These are phyloP conservation scores for Chrysodeixis includens DNA, from an alignment of 2,888 invertebrate species.

Conservation along the genomic window DNA sequence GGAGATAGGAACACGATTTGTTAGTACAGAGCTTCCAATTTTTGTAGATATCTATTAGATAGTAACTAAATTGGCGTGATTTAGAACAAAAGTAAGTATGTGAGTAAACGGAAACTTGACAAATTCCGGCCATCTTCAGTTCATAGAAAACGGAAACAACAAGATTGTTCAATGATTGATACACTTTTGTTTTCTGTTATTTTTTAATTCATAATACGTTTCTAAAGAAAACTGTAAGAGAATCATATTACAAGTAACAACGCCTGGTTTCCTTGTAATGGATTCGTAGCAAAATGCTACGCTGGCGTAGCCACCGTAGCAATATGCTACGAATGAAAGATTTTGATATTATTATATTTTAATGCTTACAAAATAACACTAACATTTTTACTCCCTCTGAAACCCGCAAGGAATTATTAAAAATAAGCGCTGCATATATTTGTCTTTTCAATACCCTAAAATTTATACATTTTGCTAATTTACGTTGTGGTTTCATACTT, in stretches of 20 bases:
- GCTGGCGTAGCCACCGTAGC: not conserved
- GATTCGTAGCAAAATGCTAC: not conserved
- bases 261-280: not conserved
- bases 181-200: not conserved
- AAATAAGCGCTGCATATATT: slow-evolving; percentile 5
- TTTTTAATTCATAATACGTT: too few species aligned
- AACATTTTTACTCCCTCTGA: not conserved
- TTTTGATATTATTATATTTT: too few species aligned
- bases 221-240: not conserved
- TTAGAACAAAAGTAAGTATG: too few species aligned
- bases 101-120: not conserved
- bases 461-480: too few species aligned
- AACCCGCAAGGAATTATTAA: not conserved
- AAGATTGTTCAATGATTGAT: not conserved
- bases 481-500: too few species aligned
- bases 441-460: too few species aligned
- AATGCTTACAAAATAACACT: not conserved
- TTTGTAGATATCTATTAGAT: not conserved
- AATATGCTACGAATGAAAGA: not conserved
- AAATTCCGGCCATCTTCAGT: not conserved
- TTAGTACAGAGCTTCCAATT: not conserved
- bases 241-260: not conserved
- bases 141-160: not conserved
- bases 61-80: not conserved
- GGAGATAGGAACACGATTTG: not conserved